A percentile compares a stretch with the other conserved stretches of the same genome.
Conservation (phyloP, 2,113 vertebrate genomes). For the Macrotus californicus region DNA sequence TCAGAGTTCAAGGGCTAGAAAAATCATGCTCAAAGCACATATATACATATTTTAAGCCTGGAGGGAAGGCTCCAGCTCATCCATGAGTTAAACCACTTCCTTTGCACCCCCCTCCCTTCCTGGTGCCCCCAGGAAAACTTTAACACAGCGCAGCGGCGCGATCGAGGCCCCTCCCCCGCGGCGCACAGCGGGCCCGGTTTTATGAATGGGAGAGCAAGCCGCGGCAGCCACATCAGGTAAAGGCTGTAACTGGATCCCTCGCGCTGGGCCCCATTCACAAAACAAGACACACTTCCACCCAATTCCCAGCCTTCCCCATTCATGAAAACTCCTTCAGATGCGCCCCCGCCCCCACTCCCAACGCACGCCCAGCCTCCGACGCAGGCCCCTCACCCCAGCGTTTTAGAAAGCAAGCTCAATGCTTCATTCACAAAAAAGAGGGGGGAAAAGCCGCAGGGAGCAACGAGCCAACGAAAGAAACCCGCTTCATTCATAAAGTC, state of each 20-base stretch:
- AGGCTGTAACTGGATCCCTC: constrained; percentile 77
- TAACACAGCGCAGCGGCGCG: neutral
- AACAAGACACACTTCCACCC: constrained; percentile 77
- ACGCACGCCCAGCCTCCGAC: constrained; percentile 62
- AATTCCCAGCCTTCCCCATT: constrained; percentile 77
- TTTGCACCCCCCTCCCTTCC: constrained; percentile 24
- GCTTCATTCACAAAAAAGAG: constrained; percentile 73
- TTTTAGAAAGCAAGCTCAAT: constrained; percentile 60
- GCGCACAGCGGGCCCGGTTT: constrained; percentile 70
- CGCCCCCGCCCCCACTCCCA: constrained; percentile 69
- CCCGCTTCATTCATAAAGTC: constrained; percentile 78
- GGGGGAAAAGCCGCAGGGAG: constrained; percentile 33
- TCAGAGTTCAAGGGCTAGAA: constrained; percentile 41
- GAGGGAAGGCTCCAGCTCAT: constrained; percentile 8
- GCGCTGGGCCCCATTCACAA: constrained; percentile 78
- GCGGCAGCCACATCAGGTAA: constrained; percentile 74
- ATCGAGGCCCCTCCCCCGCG: constrained; percentile 63
- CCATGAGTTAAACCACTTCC: constrained; percentile 60
- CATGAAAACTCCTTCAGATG: constrained; percentile 76
- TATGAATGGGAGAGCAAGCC: constrained; percentile 75
- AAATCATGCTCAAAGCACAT: constrained; percentile 45
- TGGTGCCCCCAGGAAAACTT: constrained; percentile 65
- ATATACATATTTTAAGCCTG: neutral
- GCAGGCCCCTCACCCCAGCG: constrained; percentile 73
- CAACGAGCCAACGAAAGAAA: constrained; percentile 58